phyloP scores from a whole-genome alignment of 2,888 invertebrate species.

The Athalia circularis region DNA sequence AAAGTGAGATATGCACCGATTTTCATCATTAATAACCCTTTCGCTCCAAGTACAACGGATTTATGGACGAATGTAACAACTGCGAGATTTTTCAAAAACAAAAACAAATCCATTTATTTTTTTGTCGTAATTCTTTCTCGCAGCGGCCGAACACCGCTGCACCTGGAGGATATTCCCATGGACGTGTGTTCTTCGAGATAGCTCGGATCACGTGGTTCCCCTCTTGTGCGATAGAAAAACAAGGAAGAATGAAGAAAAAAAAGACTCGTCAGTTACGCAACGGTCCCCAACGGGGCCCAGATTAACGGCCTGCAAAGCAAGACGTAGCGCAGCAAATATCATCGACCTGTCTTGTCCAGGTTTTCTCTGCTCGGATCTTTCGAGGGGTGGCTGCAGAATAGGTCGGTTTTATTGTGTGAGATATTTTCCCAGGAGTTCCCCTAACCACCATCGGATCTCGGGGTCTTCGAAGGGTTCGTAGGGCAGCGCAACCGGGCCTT shows the following conservation, averaged over 20 bases:
- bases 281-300: conserved; percentile 32
- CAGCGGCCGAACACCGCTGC: not conserved
- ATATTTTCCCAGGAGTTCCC: conserved; percentile 68
- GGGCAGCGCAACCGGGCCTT: conserved; percentile 46
- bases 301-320: conserved; percentile 26
- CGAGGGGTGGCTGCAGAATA: not conserved
- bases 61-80: conserved; percentile 1
- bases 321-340: conserved; percentile 34
- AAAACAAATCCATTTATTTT: too few relatives aligned
- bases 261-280: conserved; percentile 28
- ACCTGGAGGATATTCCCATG: conserved; percentile 29
- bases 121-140: not conserved
- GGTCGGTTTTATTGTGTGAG: conserved; percentile 56
- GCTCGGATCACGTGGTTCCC: not conserved
- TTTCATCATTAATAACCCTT: conserved; percentile 28
- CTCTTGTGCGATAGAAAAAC: not conserved
- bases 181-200: too few relatives aligned
- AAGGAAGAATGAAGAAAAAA: not conserved
- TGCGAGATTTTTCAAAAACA: not conserved
- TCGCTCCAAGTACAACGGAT: not conserved
- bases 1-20: not conserved
- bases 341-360: conserved; percentile 35
- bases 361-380: conserved; percentile 15
- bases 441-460: conserved; percentile 18
- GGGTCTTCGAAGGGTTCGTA: conserved; percentile 29